These are phyloP conservation scores for Beaufortia kweichowensis DNA, from an alignment of 2,113 vertebrate species.

Conservation along the genomic window DNA sequence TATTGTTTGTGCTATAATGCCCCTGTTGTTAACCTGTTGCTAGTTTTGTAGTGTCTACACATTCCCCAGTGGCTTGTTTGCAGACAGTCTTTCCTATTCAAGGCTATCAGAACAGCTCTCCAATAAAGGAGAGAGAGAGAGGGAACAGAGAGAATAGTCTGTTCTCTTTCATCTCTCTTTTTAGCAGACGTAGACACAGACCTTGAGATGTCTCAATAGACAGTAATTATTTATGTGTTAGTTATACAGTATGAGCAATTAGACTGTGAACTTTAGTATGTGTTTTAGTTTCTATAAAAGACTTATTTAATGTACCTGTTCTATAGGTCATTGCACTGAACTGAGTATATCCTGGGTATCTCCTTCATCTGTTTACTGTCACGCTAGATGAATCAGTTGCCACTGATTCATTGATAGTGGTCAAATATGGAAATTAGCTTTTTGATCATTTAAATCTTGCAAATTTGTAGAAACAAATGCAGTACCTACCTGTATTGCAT, in stretches of 20 bases:
- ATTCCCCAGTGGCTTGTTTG: constrained; percentile 48
- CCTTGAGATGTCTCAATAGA: constrained; percentile 49
- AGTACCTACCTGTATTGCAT: neutral
- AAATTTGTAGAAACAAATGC: neutral
- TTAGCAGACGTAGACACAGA: constrained; percentile 43
- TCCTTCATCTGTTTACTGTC: neutral
- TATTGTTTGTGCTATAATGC: constrained; percentile 37
- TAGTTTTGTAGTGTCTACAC: constrained; percentile 28
- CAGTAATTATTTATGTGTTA: constrained; percentile 31
- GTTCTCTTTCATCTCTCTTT: constrained; percentile 49
- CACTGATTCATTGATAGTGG: neutral
- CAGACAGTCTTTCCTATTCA: constrained; percentile 44
- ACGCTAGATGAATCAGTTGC: too few species aligned
- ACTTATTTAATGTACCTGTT: neutral
- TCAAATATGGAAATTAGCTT: neutral
- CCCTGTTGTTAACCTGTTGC: constrained; percentile 34
- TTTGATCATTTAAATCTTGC: neutral
- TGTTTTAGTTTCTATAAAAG: neutral
- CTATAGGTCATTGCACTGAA: neutral
- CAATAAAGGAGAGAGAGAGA: constrained; percentile 51
- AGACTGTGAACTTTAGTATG: constrained; percentile 1
- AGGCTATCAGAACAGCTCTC: constrained; percentile 51
- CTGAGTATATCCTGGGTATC: neutral
- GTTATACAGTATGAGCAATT: constrained; percentile 2
- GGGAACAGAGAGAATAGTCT: constrained; percentile 19